Evolutionary conservation across 1,140 invertebrate genomes (phyloP).

Genomic region (Lysiphlebus fabarum): DNA sequence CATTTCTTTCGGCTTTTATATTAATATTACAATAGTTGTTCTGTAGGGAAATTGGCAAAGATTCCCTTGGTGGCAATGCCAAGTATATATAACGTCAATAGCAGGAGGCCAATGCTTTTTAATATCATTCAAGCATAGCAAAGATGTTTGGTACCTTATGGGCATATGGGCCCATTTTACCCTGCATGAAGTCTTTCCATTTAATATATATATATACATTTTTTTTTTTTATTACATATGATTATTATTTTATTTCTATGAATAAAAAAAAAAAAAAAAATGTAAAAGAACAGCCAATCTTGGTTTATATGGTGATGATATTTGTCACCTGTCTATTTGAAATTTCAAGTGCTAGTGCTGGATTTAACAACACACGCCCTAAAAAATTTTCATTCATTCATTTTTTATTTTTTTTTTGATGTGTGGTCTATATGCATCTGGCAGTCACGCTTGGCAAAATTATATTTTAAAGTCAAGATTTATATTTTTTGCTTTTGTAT

Average conservation of each 20-base stretch:
- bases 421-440: constrained; percentile 7
- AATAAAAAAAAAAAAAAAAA: no score
- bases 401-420: no score
- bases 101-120: constrained; percentile 14
- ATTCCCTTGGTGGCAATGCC: background rate
- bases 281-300: background rate
- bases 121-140: constrained; percentile 13
- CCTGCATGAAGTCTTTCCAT: constrained; percentile 2
- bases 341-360: background rate
- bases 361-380: no score
- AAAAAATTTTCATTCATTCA: no score
- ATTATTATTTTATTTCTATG: no score
- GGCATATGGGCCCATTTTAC: background rate
- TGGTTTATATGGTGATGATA: constrained; percentile 30
- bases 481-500: background rate
- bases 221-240: background rate
- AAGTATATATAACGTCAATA: no score
- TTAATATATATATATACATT: background rate
- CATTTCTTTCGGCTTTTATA: background rate
- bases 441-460: constrained; percentile 8
- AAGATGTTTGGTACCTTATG: background rate
- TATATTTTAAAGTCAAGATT: background rate
- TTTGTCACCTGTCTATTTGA: constrained; percentile 37
- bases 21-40: background rate
- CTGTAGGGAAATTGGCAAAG: constrained; percentile 8